phyloP scores from a whole-genome alignment of 2,113 vertebrate genomes.

The Pachyramphus minor region DNA sequence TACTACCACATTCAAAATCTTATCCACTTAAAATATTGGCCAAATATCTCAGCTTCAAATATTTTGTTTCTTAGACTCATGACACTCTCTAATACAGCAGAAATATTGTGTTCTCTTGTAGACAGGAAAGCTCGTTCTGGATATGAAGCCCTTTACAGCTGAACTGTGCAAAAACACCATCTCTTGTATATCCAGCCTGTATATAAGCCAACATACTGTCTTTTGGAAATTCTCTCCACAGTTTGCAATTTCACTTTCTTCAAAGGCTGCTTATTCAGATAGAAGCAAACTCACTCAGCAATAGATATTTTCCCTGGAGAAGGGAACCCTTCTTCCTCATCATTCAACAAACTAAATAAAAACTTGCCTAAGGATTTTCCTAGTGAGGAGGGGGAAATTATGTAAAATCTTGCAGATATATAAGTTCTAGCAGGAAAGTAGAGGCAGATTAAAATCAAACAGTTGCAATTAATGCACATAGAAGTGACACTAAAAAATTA shows the following conservation, averaged over 20 bases:
- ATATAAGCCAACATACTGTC: neutral
- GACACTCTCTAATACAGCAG: neutral
- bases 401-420: neutral
- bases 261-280: neutral
- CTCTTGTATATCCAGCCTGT: neutral
- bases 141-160: neutral
- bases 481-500: neutral
- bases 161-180: neutral
- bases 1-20: neutral
- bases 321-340: neutral
- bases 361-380: neutral
- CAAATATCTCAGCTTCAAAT: neutral
- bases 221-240: neutral
- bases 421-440: neutral
- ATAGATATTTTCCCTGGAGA: neutral
- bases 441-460: neutral
- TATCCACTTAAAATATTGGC: neutral
- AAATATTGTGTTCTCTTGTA: neutral
- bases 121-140: neutral
- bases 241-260: neutral
- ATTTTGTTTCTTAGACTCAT: neutral
- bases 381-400: neutral
- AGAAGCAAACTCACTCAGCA: neutral
- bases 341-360: neutral
- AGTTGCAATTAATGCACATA: neutral